These are phyloP conservation scores for Lathronympha strigana DNA, from an alignment of 2,888 invertebrate species.

Conservation along the genomic window DNA sequence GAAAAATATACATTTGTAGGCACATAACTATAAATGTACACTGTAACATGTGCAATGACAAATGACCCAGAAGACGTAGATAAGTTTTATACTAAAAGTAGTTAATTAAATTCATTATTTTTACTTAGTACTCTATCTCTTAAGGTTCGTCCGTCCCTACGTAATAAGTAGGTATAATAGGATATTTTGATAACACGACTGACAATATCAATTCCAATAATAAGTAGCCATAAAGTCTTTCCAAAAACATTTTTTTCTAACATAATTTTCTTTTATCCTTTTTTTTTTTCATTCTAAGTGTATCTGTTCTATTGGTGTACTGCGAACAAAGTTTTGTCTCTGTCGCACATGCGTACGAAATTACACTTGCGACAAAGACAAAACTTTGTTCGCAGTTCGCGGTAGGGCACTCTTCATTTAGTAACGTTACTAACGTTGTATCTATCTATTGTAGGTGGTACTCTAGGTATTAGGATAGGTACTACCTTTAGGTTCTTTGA, in stretches of 20 bases:
- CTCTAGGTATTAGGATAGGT: conserved; percentile 4
- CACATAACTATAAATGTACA: conserved; percentile 1
- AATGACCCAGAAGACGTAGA: conserved; percentile 15
- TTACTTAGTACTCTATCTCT: conserved; percentile 13
- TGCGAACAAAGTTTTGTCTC: no score
- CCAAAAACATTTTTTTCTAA: no score
- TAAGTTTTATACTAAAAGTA: conserved; percentile 17
- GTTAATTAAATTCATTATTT: conserved; percentile 23
- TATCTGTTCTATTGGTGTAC: no score
- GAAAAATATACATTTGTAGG: neutral
- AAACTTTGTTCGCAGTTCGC: no score
- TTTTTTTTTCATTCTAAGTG: neutral
- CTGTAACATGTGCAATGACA: conserved; percentile 35
- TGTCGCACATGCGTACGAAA: no score
- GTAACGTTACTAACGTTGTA: no score
- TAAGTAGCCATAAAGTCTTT: conserved; percentile 33
- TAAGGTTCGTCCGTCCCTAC: conserved; percentile 35
- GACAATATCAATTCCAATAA: conserved; percentile 34
- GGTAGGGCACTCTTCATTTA: no score
- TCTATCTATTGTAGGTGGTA: neutral
- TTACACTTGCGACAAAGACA: no score
- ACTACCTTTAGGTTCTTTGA: neutral
- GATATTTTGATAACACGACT: conserved; percentile 24
- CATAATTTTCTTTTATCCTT: no score
- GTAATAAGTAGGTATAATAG: conserved; percentile 11